These are phyloP conservation scores for Reticulitermes speratus DNA, from an alignment of 1,140 invertebrate genomes.

Conservation along the genomic window DNA sequence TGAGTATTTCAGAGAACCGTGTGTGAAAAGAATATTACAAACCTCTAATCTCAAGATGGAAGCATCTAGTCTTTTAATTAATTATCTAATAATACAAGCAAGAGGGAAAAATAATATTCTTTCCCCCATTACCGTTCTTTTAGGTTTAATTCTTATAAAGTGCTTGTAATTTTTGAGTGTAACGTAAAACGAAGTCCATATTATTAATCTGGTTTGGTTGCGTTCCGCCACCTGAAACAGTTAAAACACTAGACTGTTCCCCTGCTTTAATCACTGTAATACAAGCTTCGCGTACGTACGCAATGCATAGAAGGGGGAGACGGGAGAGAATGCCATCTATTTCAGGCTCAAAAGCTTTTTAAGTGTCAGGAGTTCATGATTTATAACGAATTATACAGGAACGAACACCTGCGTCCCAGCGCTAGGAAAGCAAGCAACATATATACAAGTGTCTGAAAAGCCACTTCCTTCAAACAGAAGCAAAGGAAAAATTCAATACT, in stretches of 20 bases:
- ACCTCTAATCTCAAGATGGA: no score
- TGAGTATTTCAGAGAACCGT: no score
- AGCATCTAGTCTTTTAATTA: no score
- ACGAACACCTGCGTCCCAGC: conserved; percentile 14
- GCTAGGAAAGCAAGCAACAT: neutral
- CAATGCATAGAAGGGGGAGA: neutral
- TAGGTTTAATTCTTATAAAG: neutral
- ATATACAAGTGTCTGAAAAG: neutral
- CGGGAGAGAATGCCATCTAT: conserved; percentile 4
- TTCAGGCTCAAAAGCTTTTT: conserved; percentile 21
- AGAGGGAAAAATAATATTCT: no score
- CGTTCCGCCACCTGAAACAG: neutral
- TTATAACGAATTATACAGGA: conserved; percentile 24
- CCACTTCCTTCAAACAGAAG: neutral
- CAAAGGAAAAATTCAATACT: conserved; percentile 15
- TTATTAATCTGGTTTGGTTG: neutral
- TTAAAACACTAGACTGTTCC: neutral
- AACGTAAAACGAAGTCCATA: neutral
- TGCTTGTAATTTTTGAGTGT: neutral
- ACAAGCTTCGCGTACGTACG: neutral
- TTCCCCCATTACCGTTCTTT: neutral
- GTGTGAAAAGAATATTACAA: no score
- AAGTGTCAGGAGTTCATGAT: conserved; percentile 27
- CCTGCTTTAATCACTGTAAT: neutral
- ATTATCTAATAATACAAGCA: no score